phyloP scores from a whole-genome alignment of 2,113 vertebrate genomes.

The Plestiodon gilberti region DNA sequence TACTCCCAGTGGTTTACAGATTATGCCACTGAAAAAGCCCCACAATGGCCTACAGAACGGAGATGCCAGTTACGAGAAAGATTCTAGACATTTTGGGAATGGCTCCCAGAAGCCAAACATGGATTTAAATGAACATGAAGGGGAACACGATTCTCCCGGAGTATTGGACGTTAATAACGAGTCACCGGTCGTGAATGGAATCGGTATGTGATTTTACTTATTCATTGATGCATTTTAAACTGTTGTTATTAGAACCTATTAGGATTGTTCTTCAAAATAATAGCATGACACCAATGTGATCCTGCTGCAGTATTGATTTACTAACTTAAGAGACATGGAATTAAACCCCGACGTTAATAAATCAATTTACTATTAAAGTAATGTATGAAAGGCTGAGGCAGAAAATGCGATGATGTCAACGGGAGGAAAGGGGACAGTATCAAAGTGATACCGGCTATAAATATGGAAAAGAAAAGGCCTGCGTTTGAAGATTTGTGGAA shows the following conservation, averaged over 20 bases:
- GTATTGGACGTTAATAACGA: conserved; percentile 75
- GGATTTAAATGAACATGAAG: conserved; percentile 76
- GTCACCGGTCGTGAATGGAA: conserved; percentile 80
- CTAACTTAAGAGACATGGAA: not conserved
- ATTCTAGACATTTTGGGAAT: conserved; percentile 83
- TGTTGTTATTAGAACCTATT: not conserved
- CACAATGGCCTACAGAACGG: conserved; percentile 89
- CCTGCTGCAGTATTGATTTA: not conserved
- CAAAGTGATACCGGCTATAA: too few relatives aligned
- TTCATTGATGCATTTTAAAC: not conserved
- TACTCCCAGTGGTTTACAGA: conserved; percentile 86
- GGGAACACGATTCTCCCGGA: conserved; percentile 76
- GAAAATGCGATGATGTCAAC: too few relatives aligned
- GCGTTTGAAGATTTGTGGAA: too few relatives aligned
- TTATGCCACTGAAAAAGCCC: conserved; percentile 85
- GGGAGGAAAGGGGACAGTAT: too few relatives aligned
- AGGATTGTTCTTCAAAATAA: not conserved
- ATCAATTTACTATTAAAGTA: not conserved
- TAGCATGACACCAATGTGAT: not conserved
- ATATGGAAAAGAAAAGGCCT: too few relatives aligned
- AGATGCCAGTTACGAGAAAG: conserved; percentile 77
- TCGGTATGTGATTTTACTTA: conserved; percentile 81
- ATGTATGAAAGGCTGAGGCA: too few relatives aligned
- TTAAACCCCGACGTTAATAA: not conserved
- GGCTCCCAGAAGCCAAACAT: conserved; percentile 80